Base-by-base conservation (phyloP, 2,888 invertebrate species). In the Flabesymbios commensalis region DNA sequence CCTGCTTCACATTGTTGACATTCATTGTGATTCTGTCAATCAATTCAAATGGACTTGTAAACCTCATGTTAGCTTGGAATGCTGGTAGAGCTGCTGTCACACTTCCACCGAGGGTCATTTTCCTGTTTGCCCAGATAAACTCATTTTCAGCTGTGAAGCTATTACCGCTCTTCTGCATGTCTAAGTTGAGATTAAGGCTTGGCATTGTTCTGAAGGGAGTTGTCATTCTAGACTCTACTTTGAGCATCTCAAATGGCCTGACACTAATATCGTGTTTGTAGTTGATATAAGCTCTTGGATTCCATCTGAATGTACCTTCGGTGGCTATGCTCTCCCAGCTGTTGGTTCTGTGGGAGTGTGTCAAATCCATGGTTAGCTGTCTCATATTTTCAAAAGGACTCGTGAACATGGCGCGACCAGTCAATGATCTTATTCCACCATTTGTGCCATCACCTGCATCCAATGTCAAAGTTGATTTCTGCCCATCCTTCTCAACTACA, bases 31-130 rank as follows among this genome's bases (percentile, higher is more conserved):
- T 39, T 19, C 28, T 47, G 32, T 28, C 36, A 14, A 57, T 7
- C 3, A 51, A 58, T 17, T 58, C 54, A 19, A 55, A 73, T 67
- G 75, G 72, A 19, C 70, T 71, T 2, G 64, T 68, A 17, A 77
- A 28, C 28, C 59, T 58, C 17, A 73, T 36, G 19, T 61, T 65
- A 17, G 65, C 63, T 22, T 72, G 63, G 45, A 68, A 17, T 22
- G 57, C 65, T 59, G 10, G 51, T 49, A 43, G 52, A 24, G 54
- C 45, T 14, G 51, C 48, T 43, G 58, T 61, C 36, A 72, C 10
- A 10, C 61, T 62, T 2, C 75, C 64, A 47, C 71, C 73, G 1
- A 73, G 32, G 2, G 61, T 57, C 26, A 73, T 48, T 39, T 53
- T 67, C 29, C 67, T 67, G 53, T 47, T 36, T 1, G 49, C 26